These are phyloP conservation scores for Tadarida brasiliensis DNA, from an alignment of 2,797 vertebrate genomes.

Conservation along the genomic window DNA sequence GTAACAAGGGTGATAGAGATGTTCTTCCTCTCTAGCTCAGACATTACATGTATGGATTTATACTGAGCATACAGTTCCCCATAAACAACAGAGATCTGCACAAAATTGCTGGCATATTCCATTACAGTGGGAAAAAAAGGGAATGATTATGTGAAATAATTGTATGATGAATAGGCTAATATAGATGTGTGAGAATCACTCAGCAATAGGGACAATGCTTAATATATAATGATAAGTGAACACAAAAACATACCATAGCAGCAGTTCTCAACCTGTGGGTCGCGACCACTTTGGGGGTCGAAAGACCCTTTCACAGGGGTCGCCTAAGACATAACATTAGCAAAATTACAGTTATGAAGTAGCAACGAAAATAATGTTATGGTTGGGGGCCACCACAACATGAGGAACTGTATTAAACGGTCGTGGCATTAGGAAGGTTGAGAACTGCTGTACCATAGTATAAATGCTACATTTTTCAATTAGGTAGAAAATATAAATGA, in stretches of 20 bases:
- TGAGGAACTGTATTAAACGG: too few species aligned
- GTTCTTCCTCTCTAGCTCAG: neutral
- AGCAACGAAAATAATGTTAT: too few species aligned
- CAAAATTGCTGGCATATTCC: neutral
- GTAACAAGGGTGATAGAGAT: neutral
- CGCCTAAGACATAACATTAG: too few species aligned
- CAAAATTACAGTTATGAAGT: too few species aligned
- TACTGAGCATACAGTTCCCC: neutral
- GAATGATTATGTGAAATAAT: neutral
- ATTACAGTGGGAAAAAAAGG: neutral
- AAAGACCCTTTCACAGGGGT: too few species aligned
- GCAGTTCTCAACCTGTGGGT: too few species aligned
- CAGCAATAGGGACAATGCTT: neutral
- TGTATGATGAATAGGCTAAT: neutral
- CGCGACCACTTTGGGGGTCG: too few species aligned
- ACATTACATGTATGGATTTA: neutral
- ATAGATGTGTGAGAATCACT: neutral
- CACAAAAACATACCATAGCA: neutral
- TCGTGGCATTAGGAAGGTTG: too few species aligned
- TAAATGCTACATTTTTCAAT: neutral
- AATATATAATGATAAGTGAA: neutral
- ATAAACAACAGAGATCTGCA: neutral
- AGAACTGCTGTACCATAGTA: too few species aligned
- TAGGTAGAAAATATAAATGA: neutral
- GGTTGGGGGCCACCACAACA: too few species aligned